A percentile compares a stretch with the other conserved stretches of the same genome.
Conservation (phyloP, 37 sponge, comb jelly and placozoan genomes). For the Halisarca cf. caerulea region DNA sequence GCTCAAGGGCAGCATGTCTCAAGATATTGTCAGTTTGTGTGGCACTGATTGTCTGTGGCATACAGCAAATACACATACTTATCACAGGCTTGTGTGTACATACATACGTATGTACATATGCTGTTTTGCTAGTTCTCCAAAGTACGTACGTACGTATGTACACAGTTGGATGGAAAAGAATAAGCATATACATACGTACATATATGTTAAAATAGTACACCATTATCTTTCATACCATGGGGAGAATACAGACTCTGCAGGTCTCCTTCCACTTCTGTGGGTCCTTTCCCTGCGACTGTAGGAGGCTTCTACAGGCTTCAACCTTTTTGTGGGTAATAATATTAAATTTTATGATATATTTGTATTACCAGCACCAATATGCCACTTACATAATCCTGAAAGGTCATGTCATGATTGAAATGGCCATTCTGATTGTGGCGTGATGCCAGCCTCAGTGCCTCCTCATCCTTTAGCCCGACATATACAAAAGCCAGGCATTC, state of each 20-base stretch:
- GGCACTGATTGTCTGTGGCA: neutral
- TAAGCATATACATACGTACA: neutral
- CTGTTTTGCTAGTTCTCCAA: too few species aligned
- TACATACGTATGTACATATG: too few species aligned
- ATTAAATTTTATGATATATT: too few species aligned
- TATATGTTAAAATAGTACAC: neutral
- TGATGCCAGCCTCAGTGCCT: neutral
- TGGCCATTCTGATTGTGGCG: neutral
- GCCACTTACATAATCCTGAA: neutral
- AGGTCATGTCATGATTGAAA: conserved; percentile 3
- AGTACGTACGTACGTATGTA: too few species aligned
- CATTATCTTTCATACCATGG: neutral
- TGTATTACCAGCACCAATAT: too few species aligned
- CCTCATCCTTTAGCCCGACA: neutral
- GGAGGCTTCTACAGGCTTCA: too few species aligned
- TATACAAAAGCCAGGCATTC: neutral
- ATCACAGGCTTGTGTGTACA: too few species aligned
- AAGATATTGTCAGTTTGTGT: neutral
- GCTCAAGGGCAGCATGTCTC: neutral
- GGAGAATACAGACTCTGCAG: neutral
- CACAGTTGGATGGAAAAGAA: too few species aligned
- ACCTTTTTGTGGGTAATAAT: too few species aligned
- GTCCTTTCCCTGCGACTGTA: neutral
- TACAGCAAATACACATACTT: too few species aligned
- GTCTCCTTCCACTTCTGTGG: neutral